A percentile compares a stretch with the other conserved stretches of the same genome.
These are phyloP conservation scores for Deladenus siricidicola DNA, from an alignment of 2,888 invertebrate species.

Conservation along the genomic window DNA sequence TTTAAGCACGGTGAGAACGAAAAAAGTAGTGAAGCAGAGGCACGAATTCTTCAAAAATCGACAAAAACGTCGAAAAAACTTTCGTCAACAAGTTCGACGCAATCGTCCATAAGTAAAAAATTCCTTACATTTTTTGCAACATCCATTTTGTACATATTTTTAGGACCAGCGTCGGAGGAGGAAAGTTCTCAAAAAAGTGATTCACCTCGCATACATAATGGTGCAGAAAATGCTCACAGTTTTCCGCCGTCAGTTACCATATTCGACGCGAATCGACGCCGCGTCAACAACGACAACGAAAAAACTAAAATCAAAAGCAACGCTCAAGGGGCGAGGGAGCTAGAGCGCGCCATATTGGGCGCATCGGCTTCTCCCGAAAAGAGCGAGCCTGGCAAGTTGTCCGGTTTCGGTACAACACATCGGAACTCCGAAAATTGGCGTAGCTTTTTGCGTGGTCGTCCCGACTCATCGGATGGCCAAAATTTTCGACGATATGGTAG, in stretches of 20 bases:
- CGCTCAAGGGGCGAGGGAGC: background rate
- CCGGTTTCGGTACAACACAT: slow-evolving; percentile 1
- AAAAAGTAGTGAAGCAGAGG: too few relatives aligned
- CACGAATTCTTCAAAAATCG: too few relatives aligned
- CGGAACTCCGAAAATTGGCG: slow-evolving; percentile 14
- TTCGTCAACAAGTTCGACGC: too few relatives aligned
- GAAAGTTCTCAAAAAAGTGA: background rate
- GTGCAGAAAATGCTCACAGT: too few relatives aligned
- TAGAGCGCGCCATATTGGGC: slow-evolving; percentile 1
- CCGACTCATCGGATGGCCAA: slow-evolving; percentile 13
- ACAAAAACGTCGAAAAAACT: too few relatives aligned
- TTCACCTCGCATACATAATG: too few relatives aligned
- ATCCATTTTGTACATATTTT: background rate
- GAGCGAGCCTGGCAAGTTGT: slow-evolving; percentile 10
- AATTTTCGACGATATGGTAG: slow-evolving; percentile 10
- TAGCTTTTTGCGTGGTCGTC: slow-evolving; percentile 13
- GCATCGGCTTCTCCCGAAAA: slow-evolving; percentile 1
- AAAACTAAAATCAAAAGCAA: background rate
- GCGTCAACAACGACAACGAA: slow-evolving; percentile 5
- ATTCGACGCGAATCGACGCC: background rate
- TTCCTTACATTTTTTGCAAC: background rate
- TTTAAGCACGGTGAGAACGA: too few relatives aligned
- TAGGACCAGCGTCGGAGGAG: background rate
- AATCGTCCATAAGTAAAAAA: background rate
- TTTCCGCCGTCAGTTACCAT: background rate